Conservation (phyloP, 2,113 vertebrate genomes). For the Gasterosteus aculeatus region DNA sequence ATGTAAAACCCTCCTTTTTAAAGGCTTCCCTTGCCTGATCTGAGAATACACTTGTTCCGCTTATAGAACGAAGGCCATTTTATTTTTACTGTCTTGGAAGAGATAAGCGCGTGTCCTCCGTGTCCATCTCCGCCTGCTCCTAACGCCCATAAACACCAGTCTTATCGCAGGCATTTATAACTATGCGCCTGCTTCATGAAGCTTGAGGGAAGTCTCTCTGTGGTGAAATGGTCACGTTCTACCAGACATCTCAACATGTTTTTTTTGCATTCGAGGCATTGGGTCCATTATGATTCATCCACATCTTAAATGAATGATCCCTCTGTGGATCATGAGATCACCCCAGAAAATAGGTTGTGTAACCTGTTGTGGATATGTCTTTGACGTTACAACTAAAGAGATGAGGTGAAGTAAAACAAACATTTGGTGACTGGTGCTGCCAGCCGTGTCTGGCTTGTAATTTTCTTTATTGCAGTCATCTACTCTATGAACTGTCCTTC, state of each 20-base stretch:
- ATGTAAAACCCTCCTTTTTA: neutral
- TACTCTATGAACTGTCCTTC: constrained; percentile 67
- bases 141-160: constrained; percentile 74
- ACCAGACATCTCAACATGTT: neutral
- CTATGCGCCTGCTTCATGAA: constrained; percentile 46
- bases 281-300: neutral
- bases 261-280: constrained; percentile 2
- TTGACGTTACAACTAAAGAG: constrained; percentile 24
- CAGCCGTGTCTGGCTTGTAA: constrained; percentile 66
- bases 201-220: constrained; percentile 25
- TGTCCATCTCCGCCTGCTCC: constrained; percentile 81
- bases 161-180: constrained; percentile 79
- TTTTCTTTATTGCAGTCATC: constrained; percentile 72
- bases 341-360: neutral
- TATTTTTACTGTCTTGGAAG: constrained; percentile 54
- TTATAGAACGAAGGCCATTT: constrained; percentile 65
- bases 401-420: constrained; percentile 47
- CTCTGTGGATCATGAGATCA: constrained; percentile 10
- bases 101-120: constrained; percentile 80
- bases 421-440: constrained; percentile 64
- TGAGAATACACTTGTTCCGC: constrained; percentile 33
- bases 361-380: neutral
- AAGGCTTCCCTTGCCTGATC: constrained; percentile 9
- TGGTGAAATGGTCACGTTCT: neutral
- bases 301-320: neutral